Base-by-base conservation (phyloP, 2,888 invertebrate genomes). In the Epinotia brunnichana region DNA sequence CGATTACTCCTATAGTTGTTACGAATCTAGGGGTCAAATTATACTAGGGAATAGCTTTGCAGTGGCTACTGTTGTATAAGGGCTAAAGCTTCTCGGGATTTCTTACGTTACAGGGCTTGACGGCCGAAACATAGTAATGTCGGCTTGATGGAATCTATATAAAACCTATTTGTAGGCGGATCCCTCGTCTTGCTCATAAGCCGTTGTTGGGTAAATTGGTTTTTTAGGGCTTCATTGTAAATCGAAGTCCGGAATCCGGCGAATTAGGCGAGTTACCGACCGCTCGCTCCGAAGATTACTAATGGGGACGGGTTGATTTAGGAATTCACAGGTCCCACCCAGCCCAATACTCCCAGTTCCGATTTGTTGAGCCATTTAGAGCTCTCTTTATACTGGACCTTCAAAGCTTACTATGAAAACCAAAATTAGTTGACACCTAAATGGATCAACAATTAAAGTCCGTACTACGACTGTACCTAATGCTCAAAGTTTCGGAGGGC, bases 211-310 rank as follows among this genome's bases (percentile, higher is more conserved):
- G 57, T 61, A 68, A 68, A 62, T 73, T 68, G 68, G 13, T 73
- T 73, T 71, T 72, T 69, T 69, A 69, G 69, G 73, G 73, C 63
- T 69, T 73, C 73, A 62, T 69, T 63, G 69, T 69, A 69, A 73
- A 73, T 73, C 68, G 73, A 57, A 66, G 54, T 68, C 57, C 59
- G 57, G 41, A 69, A 73, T 69, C 73, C 69, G n/a, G n/a, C n/a
- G n/a, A 39, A 73, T 73, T 73, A 73, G 21, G 48, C 62, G 29
- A 44, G 35, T 61, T 44, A 61, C 61, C 68, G 71, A 61, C 61
- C 68, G 71, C 29, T 44, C 62, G 68, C 73, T 35, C 54, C 59
- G 51, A 57, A 54, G 29, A 66, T 64, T 39, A 41, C 48, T 67
- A 68, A 57, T 61, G 19, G 61, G 19, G 61, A 61, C 54, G 61